Conservation (phyloP, 2,797 vertebrate species). For the Acanthornis magna region DNA sequence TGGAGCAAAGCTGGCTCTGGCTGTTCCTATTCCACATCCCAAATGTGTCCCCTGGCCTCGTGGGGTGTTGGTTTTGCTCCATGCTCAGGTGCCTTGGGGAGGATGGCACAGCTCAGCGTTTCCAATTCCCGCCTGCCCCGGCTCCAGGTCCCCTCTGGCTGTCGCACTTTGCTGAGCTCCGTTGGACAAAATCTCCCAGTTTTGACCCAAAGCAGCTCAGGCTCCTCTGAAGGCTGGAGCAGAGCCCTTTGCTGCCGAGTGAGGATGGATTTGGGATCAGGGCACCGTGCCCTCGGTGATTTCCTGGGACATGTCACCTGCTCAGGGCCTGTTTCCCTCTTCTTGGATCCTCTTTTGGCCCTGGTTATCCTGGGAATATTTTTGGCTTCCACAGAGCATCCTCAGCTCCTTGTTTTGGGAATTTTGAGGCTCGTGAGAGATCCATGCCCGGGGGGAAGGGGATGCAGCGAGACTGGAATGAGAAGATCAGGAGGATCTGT, state of each 20-base stretch:
- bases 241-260: neutral
- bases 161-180: neutral
- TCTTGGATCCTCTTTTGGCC: neutral
- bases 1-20: neutral
- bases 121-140: neutral
- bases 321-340: neutral
- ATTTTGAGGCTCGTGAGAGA: neutral
- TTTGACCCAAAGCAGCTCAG: neutral
- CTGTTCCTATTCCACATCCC: neutral
- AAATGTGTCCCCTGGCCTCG: neutral
- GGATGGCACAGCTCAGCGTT: neutral
- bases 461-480: accelerated
- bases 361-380: neutral
- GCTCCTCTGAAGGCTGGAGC: neutral
- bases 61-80: neutral
- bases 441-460: neutral
- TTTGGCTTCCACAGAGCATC: neutral
- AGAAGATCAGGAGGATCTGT: accelerated
- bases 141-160: accelerated
- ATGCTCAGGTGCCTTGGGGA: neutral
- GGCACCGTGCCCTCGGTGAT: neutral
- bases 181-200: neutral
- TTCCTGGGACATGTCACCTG: accelerated
- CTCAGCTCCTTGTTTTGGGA: neutral
- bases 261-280: neutral